These are phyloP conservation scores for Scaptomyza flava DNA, from an alignment of 2,888 invertebrate genomes.

Conservation along the genomic window DNA sequence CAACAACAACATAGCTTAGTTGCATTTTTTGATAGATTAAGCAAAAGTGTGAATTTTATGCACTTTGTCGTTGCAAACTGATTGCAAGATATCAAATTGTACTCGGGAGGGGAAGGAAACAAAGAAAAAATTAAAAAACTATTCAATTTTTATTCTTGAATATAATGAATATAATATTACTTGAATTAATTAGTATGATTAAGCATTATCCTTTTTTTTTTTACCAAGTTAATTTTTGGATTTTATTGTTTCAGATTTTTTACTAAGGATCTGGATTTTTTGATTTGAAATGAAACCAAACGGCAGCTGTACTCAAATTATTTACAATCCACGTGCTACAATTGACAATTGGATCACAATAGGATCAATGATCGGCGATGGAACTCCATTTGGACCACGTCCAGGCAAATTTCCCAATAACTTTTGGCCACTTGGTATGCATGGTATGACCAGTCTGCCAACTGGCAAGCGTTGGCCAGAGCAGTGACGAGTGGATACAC, in stretches of 20 bases:
- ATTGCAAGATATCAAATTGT: conserved; percentile 9
- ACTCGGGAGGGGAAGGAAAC: too few species aligned
- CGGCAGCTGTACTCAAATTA: neutral
- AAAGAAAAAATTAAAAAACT: too few species aligned
- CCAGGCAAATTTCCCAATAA: conserved; percentile 49
- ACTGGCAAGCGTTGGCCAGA: neutral
- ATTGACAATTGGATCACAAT: conserved; percentile 2
- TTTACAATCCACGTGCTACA: conserved; percentile 6
- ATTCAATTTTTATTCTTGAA: too few species aligned
- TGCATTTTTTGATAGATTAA: conserved; percentile 24
- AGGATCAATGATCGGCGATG: neutral
- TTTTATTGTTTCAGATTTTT: too few species aligned
- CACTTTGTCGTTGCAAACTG: neutral
- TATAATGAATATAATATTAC: too few species aligned
- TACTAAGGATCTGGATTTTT: too few species aligned
- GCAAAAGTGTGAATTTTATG: conserved; percentile 13
- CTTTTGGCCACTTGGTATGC: conserved; percentile 50
- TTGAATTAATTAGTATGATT: too few species aligned
- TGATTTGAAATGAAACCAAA: neutral
- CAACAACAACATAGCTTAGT: conserved; percentile 4
- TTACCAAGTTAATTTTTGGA: too few species aligned
- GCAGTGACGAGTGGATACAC: neutral
- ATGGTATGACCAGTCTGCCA: conserved; percentile 3
- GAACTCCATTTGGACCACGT: conserved; percentile 23
- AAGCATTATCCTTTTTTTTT: too few species aligned